Conservation (phyloP, 2,888 invertebrate species). For the Eudemis profundana region DNA sequence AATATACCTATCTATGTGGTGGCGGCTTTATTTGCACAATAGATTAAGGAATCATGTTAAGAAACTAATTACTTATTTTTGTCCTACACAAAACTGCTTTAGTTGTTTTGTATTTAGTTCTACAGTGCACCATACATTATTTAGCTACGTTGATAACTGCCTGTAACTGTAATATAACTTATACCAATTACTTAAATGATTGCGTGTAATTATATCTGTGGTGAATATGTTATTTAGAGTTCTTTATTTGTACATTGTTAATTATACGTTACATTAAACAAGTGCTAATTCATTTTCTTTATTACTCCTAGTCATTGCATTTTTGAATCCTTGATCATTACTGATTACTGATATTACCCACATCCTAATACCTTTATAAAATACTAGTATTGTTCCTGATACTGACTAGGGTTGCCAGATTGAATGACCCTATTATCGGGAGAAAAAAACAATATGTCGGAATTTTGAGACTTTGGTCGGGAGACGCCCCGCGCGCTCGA, state of each 20-base stretch:
- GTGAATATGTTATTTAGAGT: conserved; percentile 42
- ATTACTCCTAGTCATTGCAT: not conserved
- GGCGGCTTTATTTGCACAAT: conserved; percentile 35
- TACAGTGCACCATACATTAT: conserved; percentile 17
- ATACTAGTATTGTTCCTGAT: no score
- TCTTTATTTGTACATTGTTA: conserved; percentile 43
- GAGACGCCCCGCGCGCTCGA: no score
- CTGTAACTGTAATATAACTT: conserved; percentile 33
- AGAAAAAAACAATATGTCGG: no score
- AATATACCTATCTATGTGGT: conserved; percentile 3
- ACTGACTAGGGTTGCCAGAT: no score
- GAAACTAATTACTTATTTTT: conserved; percentile 11
- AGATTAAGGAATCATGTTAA: conserved; percentile 24
- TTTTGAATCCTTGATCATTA: no score
- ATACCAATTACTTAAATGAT: conserved; percentile 38
- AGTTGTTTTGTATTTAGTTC: conserved; percentile 29
- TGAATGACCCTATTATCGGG: no score
- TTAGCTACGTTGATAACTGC: conserved; percentile 38
- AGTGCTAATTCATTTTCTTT: conserved; percentile 23
- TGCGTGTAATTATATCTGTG: conserved; percentile 35
- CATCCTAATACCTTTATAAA: no score
- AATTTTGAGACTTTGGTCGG: no score
- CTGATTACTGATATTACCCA: no score
- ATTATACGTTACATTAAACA: conserved; percentile 44
- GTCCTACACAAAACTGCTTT: conserved; percentile 19